Conservation (phyloP, 2,113 vertebrate genomes). For the Macquaria australasica region DNA sequence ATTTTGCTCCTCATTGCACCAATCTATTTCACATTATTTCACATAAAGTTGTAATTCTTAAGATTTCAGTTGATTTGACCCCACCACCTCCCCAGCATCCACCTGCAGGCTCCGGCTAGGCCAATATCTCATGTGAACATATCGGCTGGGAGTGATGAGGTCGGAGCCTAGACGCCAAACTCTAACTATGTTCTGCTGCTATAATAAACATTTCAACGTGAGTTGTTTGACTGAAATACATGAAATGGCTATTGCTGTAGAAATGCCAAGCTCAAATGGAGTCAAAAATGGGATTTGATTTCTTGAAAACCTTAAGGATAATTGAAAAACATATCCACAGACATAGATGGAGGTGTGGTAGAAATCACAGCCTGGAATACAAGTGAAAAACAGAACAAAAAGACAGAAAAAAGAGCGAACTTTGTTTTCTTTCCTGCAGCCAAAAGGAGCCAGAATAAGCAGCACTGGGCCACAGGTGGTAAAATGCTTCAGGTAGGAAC, state of each 20-base stretch:
- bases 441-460: constrained; percentile 28
- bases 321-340: not conserved
- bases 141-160: too few relatives aligned
- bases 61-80: not conserved
- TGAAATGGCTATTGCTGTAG: not conserved
- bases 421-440: constrained; percentile 27
- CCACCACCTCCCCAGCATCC: too few relatives aligned
- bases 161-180: too few relatives aligned
- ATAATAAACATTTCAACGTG: too few relatives aligned
- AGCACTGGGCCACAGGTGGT: constrained; percentile 48
- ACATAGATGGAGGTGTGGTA: not conserved
- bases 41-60: not conserved
- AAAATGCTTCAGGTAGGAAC: constrained; percentile 51
- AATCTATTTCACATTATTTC: not conserved
- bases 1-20: not conserved
- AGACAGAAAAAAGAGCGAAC: constrained; percentile 8
- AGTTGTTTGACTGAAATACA: too few relatives aligned
- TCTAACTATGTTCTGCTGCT: too few relatives aligned
- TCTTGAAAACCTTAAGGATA: not conserved
- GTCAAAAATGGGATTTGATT: not conserved
- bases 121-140: too few relatives aligned
- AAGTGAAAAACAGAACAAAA: constrained; percentile 4
- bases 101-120: too few relatives aligned
- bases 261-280: not conserved
- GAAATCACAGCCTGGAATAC: not conserved